Evolutionary conservation across 1,140 invertebrate species (phyloP).

Genomic region (Vanessa atalanta): DNA sequence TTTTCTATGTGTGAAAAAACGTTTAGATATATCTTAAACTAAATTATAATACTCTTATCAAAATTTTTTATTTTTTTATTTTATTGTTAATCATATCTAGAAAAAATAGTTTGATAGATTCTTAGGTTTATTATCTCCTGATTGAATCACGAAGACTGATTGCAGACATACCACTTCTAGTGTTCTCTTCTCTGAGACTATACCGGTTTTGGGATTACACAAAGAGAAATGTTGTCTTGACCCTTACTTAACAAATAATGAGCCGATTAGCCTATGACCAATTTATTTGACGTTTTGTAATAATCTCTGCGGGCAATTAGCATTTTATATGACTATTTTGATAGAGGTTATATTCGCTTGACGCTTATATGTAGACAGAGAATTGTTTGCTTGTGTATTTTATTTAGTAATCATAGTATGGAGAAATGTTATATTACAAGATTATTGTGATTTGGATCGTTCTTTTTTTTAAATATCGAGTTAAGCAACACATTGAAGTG

Average conservation of each 20-base stretch:
- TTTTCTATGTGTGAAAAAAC: no score
- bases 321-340: neutral
- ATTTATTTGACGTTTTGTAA: conserved; percentile 27
- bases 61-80: no score
- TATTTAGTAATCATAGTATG: conserved; percentile 18
- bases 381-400: conserved; percentile 12
- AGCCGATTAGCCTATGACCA: conserved; percentile 29
- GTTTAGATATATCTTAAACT: no score
- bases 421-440: conserved; percentile 10
- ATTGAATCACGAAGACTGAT: neutral
- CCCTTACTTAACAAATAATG: conserved; percentile 19
- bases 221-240: conserved; percentile 20
- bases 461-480: no score
- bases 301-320: neutral
- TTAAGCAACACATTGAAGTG: no score
- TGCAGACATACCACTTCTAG: neutral
- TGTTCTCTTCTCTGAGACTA: neutral
- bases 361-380: neutral
- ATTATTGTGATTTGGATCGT: neutral
- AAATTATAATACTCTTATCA: no score
- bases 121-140: no score
- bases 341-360: neutral
- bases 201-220: conserved; percentile 9
- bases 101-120: no score
- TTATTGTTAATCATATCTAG: no score